Evolutionary conservation across 2,797 vertebrate genomes (phyloP), one percentile per base, ranked within the genome.

Genomic region (Tragelaphus eurycerus): DNA sequence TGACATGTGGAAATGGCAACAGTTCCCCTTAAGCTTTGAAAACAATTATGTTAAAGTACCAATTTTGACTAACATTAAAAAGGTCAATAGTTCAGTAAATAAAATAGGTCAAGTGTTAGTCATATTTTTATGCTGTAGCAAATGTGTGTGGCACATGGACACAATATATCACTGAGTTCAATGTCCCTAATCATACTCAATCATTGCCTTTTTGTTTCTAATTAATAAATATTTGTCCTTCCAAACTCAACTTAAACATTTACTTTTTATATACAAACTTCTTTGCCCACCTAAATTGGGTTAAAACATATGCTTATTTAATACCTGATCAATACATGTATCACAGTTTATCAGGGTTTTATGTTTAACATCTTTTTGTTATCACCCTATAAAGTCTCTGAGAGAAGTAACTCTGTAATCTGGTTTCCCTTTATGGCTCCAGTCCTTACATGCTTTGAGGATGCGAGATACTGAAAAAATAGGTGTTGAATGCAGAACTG

Each of bases 41-140:
- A 95, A 96, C 54, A 85, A 94, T 97, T 90, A 95, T 23, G 9
- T 81, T 83, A 84, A 86, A 97, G 60, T 86, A 50, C 52, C 16
- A 43, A 34, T 84, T 96, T 38, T 52, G 82, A 95, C 34, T 52
- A 88, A 92, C 64, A 93, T 83, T 62, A 13, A 95, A 81, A 90
- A 94, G 79, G 74, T 95, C 86, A 94, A 62, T 31, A 83, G 29
- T 81, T 92, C 52, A 48, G 34, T 93, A 76, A 93, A 94, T 92
- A 79, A 67, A 96, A 31, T 48, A 79, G 78, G 86, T 67, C 79
- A 93, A 97, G 23, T 81, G 78, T 64, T 55, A 90, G 71, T 38
- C 14, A 21, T 86, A 34, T 31, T 74, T 94, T 81, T 38, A 46
- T 23, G 9, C 12, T n/a, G 21, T 14, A 60, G 71, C 29, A 81